phyloP scores from a whole-genome alignment of 2,888 invertebrate species.

The Xestia xanthographa region DNA sequence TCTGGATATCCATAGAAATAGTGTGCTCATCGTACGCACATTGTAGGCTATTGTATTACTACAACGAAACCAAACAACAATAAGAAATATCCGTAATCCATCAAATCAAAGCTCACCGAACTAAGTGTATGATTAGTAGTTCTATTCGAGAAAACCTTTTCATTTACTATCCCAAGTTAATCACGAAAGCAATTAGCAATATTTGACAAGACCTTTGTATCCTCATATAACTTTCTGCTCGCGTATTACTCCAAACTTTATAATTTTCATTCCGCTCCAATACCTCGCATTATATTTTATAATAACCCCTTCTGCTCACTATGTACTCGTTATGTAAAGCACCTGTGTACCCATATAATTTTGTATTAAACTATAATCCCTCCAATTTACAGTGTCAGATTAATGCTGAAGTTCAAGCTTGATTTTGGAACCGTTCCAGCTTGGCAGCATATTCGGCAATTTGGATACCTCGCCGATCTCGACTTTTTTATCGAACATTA shows the following conservation, averaged over 20 bases:
- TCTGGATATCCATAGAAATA: not conserved
- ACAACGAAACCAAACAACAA: constrained; percentile 9
- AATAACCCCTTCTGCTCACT: constrained; percentile 47
- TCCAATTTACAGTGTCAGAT: constrained; percentile 78
- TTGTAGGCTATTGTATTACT: not conserved
- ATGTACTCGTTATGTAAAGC: constrained; percentile 53
- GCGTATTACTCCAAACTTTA: constrained; percentile 33
- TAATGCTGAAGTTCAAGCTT: constrained; percentile 74
- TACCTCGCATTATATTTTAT: constrained; percentile 41
- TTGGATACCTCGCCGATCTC: constrained; percentile 73
- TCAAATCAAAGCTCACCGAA: constrained; percentile 30
- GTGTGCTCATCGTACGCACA: not conserved
- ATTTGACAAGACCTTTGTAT: constrained; percentile 46
- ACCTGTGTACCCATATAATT: constrained; percentile 65
- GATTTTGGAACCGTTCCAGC: constrained; percentile 80
- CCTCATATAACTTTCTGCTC: constrained; percentile 36
- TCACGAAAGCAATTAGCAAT: constrained; percentile 47
- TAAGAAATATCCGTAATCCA: constrained; percentile 10
- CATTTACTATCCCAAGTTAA: constrained; percentile 39
- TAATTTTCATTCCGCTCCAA: constrained; percentile 46
- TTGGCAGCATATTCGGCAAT: constrained; percentile 80
- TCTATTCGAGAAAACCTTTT: constrained; percentile 25
- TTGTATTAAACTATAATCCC: constrained; percentile 77
- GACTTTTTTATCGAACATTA: constrained; percentile 78
- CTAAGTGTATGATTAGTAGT: constrained; percentile 7